Evolutionary conservation across 2,113 vertebrate genomes (phyloP), one percentile per base, ranked within the genome.

Genomic region (Misgurnus mizolepis): DNA sequence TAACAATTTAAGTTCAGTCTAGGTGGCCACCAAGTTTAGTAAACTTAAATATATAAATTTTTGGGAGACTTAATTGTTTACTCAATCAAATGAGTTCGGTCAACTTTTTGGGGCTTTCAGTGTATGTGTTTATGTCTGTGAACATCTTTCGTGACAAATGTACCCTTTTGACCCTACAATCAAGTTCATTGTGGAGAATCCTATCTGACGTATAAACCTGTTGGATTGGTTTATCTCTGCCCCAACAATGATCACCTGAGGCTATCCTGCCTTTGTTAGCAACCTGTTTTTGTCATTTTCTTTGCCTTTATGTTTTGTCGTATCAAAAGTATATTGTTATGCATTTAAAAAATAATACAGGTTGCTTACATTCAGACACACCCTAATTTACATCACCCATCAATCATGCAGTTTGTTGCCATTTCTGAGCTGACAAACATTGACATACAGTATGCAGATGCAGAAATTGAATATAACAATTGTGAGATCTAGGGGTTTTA

Each of bases 151-250:
- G 49, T 75, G 67, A 81, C 53, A 67, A 62, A n/a, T 7, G 12
- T 43, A 62, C 66, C 80, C 70, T 79, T 69, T 80, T 84, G 67
- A 74, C 82, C 73, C 45, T 7, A 4, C 18, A 18, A 41, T 77
- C 82, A 58, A 70, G n/a, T 72, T 49, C 43, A 76, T 80, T 5
- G 11, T 3, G 78, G 56, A 61, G 67, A 77, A 80, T 75, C 72
- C 50, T 18, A 11, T 41, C 53, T 74, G 47, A 68, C 10, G 11
- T 45, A 41, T 34, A 50, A 84, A 84, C 69, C 67, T 11, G 60
- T 40, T 62, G 11, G 56, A n/a, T 64, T 4, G 10, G 7, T 55
- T 47, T 39, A 64, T 27, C 34, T 64, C 76, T 69, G 43, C 45
- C 45, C 61, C n/a, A 58, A n/a, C 55, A 14, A 1, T n/a, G n/a